Evolutionary conservation across 1,140 invertebrate genomes (phyloP).

Genomic region (Eubasilissa regina): DNA sequence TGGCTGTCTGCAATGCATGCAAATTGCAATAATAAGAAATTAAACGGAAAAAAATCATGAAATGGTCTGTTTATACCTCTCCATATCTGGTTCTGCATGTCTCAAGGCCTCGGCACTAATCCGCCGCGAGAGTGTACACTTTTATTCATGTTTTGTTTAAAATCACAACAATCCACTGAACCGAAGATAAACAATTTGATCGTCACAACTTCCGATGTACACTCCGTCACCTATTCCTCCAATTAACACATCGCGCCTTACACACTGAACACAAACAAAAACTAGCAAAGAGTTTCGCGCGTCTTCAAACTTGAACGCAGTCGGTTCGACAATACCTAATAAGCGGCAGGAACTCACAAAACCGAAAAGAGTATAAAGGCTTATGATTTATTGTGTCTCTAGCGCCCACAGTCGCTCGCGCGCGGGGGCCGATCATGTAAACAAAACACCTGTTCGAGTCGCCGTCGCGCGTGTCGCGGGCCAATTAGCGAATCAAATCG

Average conservation of each 20-base stretch:
- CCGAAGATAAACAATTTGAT: slow-evolving; percentile 1
- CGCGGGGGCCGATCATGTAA: slow-evolving; percentile 30
- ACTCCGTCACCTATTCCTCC: not conserved
- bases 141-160: not conserved
- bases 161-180: slow-evolving; percentile 16
- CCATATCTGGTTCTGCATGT: slow-evolving; percentile 11
- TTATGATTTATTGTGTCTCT: slow-evolving; percentile 32
- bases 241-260: slow-evolving; percentile 25
- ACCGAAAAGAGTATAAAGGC: slow-evolving; percentile 36
- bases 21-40: slow-evolving; percentile 18
- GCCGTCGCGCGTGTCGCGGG: slow-evolving; percentile 1
- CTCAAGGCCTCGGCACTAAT: slow-evolving; percentile 31
- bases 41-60: slow-evolving; percentile 17
- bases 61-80: slow-evolving; percentile 16
- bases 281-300: not conserved
- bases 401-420: slow-evolving; percentile 15
- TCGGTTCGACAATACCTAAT: not conserved
- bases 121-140: not conserved
- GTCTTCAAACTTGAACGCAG: not conserved
- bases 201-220: slow-evolving; percentile 10
- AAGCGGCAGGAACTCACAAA: not conserved
- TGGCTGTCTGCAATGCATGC: not conserved
- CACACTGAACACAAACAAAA: slow-evolving; percentile 1
- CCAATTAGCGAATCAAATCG: slow-evolving; percentile 1
- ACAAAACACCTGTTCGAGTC: slow-evolving; percentile 37